Evolutionary conservation across 37 sponge, comb jelly and placozoan genomes (phyloP).

Genomic region (Mnemiopsis leidyi): DNA sequence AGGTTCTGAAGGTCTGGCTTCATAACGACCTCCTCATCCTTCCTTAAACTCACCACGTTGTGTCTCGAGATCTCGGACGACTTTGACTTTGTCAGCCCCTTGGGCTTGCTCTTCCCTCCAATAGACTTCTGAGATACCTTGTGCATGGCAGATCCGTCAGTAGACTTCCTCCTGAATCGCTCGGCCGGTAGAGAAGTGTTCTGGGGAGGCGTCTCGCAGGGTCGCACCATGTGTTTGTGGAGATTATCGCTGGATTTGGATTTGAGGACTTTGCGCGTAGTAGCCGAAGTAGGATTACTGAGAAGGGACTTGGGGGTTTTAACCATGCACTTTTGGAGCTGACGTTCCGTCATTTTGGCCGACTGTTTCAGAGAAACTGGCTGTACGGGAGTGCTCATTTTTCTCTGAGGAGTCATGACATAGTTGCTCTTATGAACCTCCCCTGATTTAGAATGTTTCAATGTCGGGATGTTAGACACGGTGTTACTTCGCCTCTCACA

Average conservation of each 20-base stretch:
- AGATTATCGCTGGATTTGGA: background rate
- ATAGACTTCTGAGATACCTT: background rate
- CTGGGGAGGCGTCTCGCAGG: background rate
- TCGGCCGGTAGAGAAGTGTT: background rate
- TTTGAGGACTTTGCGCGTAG: background rate
- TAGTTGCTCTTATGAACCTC: background rate
- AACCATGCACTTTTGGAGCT: background rate
- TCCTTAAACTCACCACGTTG: background rate
- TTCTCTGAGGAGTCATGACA: conserved; percentile 4
- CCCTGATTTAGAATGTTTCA: conserved; percentile 34
- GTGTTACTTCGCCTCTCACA: background rate
- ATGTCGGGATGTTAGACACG: background rate
- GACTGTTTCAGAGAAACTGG: background rate
- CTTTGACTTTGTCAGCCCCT: background rate
- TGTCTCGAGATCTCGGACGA: background rate
- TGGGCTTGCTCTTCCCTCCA: background rate
- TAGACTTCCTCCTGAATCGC: background rate
- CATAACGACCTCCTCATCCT: background rate
- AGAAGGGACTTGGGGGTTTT: background rate
- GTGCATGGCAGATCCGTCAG: background rate
- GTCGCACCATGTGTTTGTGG: background rate
- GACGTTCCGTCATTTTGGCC: background rate
- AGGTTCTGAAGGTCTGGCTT: conserved; percentile 37
- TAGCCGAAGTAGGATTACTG: conserved; percentile 4
- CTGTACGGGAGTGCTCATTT: background rate